Evolutionary conservation across 1,140 invertebrate species (phyloP), one percentile per base, ranked within the genome.

Genomic region (Spodoptera frugiperda): DNA sequence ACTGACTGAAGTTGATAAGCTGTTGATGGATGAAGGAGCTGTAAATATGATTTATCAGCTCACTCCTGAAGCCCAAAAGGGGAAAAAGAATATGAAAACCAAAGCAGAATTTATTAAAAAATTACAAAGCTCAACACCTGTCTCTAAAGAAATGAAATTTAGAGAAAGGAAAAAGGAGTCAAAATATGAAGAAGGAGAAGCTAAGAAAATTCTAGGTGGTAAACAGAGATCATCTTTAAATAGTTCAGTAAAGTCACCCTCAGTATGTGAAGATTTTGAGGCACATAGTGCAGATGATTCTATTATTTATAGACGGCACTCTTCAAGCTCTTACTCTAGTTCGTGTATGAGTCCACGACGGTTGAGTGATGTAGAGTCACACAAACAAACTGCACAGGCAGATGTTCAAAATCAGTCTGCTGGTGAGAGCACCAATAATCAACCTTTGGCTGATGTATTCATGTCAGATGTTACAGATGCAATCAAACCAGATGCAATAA

Each of bases 1-100:
- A 75, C 91, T 95, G 39, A 95, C 95, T 54, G 97, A 98, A 94
- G 95, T 98, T 54, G 97, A 97, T 82, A 95, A 95, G 77, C 87
- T 98, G 51, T 92, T 98, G 76, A 97, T 97, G 90, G 97, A 98
- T 89, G 97, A 98, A 88, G 97, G 97, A 1, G 97, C 97, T 2
- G 96, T 97, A 0, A 98, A 98, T 90, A 96, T 98, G 95, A 93
- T 98, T 14, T 97, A 97, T 82, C 96, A 97, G 19, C 95, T 97
- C 1, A 94, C 93, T 53, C 89, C 92, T 51, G 92, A 94, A 83
- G 91, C 91, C 59, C 88, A 89, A 33, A 94, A 94, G 80, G 93
- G 94, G 51, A 94, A 91, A 75, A 94, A 91, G 82, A 94, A 91
- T 81, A 89, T 94, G 74, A 89, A 87, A 78, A 92, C 91, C 21